These are phyloP conservation scores for Calcarius ornatus DNA, from an alignment of 2,113 vertebrate species.

Conservation along the genomic window DNA sequence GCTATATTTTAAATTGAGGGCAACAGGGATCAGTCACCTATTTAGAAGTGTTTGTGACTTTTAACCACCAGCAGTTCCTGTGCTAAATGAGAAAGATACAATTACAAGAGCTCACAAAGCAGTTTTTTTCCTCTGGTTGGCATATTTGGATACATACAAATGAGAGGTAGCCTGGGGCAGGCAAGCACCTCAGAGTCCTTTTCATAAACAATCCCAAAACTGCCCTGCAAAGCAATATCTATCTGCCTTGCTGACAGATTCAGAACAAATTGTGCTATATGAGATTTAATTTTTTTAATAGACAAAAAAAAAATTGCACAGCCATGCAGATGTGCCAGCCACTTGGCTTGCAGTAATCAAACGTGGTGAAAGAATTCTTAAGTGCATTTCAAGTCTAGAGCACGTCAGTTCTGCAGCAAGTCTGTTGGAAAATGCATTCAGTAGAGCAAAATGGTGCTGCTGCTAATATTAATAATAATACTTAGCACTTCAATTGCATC, in stretches of 20 bases:
- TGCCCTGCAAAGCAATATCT: constrained; percentile 8
- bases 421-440: constrained; percentile 26
- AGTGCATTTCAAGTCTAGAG: neutral
- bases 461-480: constrained; percentile 51
- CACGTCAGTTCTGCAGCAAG: neutral
- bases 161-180: neutral
- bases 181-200: neutral
- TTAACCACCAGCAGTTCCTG: constrained; percentile 2
- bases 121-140: neutral
- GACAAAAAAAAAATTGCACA: neutral
- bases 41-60: neutral
- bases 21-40: neutral
- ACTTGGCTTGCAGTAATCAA: constrained; percentile 21
- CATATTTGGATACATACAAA: neutral
- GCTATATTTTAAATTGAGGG: constrained; percentile 31
- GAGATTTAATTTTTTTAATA: neutral
- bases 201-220: constrained; percentile 6
- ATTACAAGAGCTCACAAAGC: neutral
- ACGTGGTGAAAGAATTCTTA: neutral
- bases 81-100: neutral
- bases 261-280: neutral
- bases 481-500: constrained; percentile 44
- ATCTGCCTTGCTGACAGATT: neutral
- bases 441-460: constrained; percentile 2
- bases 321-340: constrained; percentile 2